Evolutionary conservation across 2,888 invertebrate genomes (phyloP), one percentile per base, ranked within the genome.

Genomic region (Eurytoma californica): DNA sequence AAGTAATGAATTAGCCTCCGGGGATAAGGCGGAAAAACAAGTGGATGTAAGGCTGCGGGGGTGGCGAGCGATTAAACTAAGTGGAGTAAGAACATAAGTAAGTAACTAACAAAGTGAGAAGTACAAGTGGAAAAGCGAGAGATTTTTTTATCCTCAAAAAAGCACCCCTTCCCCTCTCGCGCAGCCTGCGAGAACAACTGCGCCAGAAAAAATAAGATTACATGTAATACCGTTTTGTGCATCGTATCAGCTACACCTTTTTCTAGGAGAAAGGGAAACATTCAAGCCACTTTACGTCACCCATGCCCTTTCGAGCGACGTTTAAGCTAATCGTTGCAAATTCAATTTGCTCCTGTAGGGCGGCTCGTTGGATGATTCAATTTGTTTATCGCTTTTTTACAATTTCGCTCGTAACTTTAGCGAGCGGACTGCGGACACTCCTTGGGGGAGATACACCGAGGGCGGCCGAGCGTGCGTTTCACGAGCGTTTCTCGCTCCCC

Each of bases 1-100:
- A 89, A 89, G 89, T 89, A 90, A 90, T 88, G 89, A 90, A 90
- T 89, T 88, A 89, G 88, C 88, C 87, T 87, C 86, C 84, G 86
- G 87, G 87, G 88, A 87, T 87, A 87, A 86, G 85, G 85, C 86
- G 87, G 89, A 88, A 89, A 89, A 89, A 89, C 89, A 89, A 89
- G 88, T 87, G 88, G 86, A 87, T 86, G 88, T 88, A 85, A 84
- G 86, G 84, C 82, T 77, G 82, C 81, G 82, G 81, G 72, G 63
- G 65, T 49, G 47, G 72, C 39, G 51, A 67, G 84, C 85, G 88
- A 89, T 89, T 89, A 89, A 89, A 89, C 87, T 88, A 87, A 89
- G 88, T 88, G 86, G 86, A 88, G 86, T 87, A 87, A 87, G 85
- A 87, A 86, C 84, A 85, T 86, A 87, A 88, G 86, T 87, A 86